Evolutionary conservation across 1,140 invertebrate species (phyloP), one percentile per base, ranked within the genome.

Genomic region (Listronotus bonariensis): DNA sequence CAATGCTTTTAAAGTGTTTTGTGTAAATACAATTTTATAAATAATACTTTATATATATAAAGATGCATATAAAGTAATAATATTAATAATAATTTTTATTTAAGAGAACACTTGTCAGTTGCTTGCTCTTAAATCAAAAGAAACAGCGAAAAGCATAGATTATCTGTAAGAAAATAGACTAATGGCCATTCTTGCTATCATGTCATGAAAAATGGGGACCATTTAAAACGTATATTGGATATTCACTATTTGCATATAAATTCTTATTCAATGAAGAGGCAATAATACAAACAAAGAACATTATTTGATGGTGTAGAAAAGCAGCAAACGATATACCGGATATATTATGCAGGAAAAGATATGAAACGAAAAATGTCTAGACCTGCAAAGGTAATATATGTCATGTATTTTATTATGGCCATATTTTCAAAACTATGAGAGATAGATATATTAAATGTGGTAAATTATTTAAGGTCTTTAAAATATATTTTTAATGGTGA

Each of bases 281-380:
- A 62, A 62, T 62, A 62, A 62, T 61, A 52, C 60, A 62, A 54
- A 62, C 60, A 62, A 62, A 62, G 51, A 45, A 46, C 60, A 62
- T 62, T 62, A 62, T 62, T 62, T 62, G 60, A 62, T 54, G 34
- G 42, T 38, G 60, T 41, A 62, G 49, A 62, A 62, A 54, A 46
- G 51, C 60, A 62, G 6, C 42, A 14, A 54, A 20, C 42, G 42
- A 45, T 45, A 45, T 45, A 45, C 42, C 7, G 42, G 42, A 45
- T 45, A 45, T 45, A 17, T 45, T 45, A 45, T 14, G 42, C 11
- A 17, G n/a, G 14, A n/a, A n/a, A 11, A 45, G 42, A 45, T 45
- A 45, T 8, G 14, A 45, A 45, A 14, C 42, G 42, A 17, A 45
- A 18, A 45, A 45, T 41, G 1, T 6, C 42, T 45, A 45, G 42